Percentiles rank a stretch among this genome's conserved stretches.
Conservation (phyloP, 2,797 vertebrate genomes). For the Pitangus sulphuratus region DNA sequence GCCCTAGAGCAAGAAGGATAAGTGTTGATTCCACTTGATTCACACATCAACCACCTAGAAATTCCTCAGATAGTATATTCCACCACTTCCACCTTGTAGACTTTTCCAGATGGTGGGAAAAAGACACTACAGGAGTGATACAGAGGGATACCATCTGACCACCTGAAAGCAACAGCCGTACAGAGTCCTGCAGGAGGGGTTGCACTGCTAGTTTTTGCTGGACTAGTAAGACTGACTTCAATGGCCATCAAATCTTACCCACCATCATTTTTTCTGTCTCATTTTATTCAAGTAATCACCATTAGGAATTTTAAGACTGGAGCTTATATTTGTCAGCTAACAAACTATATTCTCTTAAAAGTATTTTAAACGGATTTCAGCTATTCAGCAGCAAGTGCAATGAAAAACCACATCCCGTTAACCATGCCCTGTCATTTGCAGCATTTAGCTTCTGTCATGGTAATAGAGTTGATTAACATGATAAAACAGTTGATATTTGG, state of each 20-base stretch:
- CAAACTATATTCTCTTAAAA: background rate
- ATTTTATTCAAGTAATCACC: background rate
- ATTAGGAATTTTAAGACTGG: background rate
- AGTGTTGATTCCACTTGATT: background rate
- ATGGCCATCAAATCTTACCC: background rate
- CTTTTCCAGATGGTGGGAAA: background rate
- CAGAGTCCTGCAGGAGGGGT: too few relatives aligned
- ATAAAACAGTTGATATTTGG: background rate
- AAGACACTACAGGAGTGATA: background rate
- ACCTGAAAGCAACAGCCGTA: background rate
- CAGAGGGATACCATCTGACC: fast-evolving
- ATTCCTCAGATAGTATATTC: background rate
- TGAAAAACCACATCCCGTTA: background rate
- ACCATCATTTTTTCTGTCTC: background rate
- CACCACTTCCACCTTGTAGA: background rate
- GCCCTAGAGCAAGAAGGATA: background rate
- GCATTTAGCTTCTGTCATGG: background rate
- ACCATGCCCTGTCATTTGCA: background rate
- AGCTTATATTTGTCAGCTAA: background rate
- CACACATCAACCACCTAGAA: fast-evolving
- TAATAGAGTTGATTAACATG: background rate
- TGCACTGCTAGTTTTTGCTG: fast-evolving
- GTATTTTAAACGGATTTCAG: background rate
- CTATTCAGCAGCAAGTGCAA: background rate
- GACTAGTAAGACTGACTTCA: background rate